Evolutionary conservation across 2,113 vertebrate species (phyloP).

Genomic region (Ahaetulla prasina): DNA sequence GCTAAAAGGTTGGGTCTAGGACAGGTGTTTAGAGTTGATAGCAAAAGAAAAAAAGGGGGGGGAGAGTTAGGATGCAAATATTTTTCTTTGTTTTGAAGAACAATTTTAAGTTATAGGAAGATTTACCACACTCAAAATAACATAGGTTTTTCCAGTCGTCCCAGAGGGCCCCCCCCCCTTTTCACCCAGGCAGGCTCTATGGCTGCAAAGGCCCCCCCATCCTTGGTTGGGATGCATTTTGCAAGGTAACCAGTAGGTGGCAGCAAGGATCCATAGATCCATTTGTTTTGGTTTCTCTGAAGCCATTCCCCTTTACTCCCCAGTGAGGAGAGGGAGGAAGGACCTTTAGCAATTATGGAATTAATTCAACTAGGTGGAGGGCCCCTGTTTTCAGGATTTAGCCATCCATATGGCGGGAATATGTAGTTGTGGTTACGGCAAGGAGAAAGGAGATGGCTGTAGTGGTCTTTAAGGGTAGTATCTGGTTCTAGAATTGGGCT

Average conservation of each 20-base stretch:
- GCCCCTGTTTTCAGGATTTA: neutral
- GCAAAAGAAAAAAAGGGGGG: too few species aligned
- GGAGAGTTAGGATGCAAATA: too few species aligned
- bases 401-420: neutral
- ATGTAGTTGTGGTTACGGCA: neutral
- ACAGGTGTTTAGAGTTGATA: too few species aligned
- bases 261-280: neutral
- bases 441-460: neutral
- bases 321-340: neutral
- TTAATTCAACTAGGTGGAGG: neutral
- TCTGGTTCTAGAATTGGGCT: neutral
- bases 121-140: neutral
- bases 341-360: neutral
- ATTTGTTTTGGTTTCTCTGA: neutral
- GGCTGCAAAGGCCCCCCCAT: neutral
- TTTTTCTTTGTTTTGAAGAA: too few species aligned
- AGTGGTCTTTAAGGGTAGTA: neutral
- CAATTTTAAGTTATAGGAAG: neutral
- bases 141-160: neutral
- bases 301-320: neutral
- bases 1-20: too few species aligned
- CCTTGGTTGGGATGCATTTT: neutral
- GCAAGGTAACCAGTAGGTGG: neutral
- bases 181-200: neutral
- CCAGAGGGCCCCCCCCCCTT: neutral